phyloP scores from a whole-genome alignment of 2,797 vertebrate species.

The Myioborus melanocephalus region DNA sequence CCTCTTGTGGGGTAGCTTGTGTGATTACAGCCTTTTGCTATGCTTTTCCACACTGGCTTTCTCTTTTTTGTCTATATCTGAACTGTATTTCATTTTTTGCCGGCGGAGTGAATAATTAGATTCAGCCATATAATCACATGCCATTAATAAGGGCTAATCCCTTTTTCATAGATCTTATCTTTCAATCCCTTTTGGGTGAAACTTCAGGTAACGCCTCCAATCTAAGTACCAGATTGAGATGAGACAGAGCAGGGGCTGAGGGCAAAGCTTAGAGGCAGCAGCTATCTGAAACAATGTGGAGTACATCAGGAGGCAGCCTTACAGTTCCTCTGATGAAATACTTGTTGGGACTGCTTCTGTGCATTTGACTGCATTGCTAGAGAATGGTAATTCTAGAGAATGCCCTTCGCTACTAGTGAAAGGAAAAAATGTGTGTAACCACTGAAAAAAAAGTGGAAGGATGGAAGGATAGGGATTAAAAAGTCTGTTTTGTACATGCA shows the following conservation, averaged over 20 bases:
- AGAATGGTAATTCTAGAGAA: background rate
- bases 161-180: background rate
- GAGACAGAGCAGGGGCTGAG: accelerated
- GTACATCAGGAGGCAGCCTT: background rate
- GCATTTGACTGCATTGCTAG: background rate
- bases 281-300: background rate
- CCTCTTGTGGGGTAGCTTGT: background rate
- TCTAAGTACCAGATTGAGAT: background rate
- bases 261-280: background rate
- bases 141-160: background rate
- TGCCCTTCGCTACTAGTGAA: no score
- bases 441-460: background rate
- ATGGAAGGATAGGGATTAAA: background rate
- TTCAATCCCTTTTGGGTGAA: background rate
- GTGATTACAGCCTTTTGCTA: background rate
- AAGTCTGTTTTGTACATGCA: background rate
- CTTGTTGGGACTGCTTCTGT: background rate
- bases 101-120: background rate
- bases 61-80: background rate
- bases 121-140: background rate
- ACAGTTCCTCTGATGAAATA: background rate
- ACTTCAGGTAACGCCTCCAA: background rate
- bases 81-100: background rate
- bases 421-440: background rate
- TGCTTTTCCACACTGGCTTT: background rate